Conservation (phyloP, 2,113 vertebrate genomes). For the Crotophaga sulcirostris region DNA sequence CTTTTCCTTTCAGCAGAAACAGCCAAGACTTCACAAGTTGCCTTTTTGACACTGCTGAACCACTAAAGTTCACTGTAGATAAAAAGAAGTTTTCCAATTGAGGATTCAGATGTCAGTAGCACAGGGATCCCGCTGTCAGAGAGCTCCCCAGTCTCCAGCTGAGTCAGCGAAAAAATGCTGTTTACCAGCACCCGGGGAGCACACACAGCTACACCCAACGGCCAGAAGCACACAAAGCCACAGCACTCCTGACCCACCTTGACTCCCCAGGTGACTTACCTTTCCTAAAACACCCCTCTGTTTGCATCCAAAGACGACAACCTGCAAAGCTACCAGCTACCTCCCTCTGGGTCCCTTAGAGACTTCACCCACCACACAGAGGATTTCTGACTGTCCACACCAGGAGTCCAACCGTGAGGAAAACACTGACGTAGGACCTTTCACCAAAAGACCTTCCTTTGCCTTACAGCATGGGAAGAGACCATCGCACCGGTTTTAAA, state of each 20-base stretch:
- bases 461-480: not conserved
- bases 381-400: not conserved
- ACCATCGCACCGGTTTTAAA: not conserved
- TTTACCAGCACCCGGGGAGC: not conserved
- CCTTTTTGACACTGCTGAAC: not conserved
- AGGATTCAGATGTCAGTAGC: not conserved
- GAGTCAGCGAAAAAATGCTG: not conserved
- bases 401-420: not conserved
- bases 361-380: rapidly evolving
- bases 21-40: not conserved
- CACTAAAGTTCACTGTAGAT: not conserved
- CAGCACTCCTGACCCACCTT: not conserved
- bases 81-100: not conserved
- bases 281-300: not conserved
- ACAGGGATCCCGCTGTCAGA: not conserved
- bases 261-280: not conserved
- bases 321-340: not conserved
- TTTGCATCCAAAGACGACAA: not conserved
- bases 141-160: not conserved
- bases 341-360: not conserved
- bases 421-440: not conserved
- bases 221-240: not conserved
- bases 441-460: not conserved
- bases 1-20: slow-evolving; percentile 13
- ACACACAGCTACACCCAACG: not conserved